A percentile compares a stretch with the other conserved stretches of the same genome.
These are phyloP conservation scores for Phylloscopus whistleri DNA, from an alignment of 2,113 vertebrate species.

Conservation along the genomic window DNA sequence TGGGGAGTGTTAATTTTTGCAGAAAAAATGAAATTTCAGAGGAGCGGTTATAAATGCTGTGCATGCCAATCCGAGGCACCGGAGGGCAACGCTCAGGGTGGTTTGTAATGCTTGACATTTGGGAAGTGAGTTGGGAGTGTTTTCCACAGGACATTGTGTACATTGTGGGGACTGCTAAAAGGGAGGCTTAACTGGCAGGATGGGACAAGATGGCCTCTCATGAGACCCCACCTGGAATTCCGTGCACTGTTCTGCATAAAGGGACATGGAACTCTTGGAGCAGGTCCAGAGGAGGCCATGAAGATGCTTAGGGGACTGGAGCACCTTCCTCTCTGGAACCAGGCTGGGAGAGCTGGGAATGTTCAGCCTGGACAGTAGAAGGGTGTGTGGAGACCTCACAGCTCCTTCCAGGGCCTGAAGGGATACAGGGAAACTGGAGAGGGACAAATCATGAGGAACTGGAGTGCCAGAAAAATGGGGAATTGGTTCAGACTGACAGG, in stretches of 20 bases:
- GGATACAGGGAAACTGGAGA: background rate
- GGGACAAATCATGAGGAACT: background rate
- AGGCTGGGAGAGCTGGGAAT: background rate
- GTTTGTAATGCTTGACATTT: background rate
- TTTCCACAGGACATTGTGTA: background rate
- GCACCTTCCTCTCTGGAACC: rapidly evolving
- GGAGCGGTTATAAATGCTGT: background rate
- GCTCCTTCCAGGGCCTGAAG: background rate
- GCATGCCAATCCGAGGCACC: rapidly evolving
- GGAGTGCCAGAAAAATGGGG: rapidly evolving
- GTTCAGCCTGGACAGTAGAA: background rate
- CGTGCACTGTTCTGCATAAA: rapidly evolving
- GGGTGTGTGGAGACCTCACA: background rate
- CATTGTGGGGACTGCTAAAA: background rate
- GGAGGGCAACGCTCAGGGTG: rapidly evolving
- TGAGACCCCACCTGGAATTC: background rate
- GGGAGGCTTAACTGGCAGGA: background rate
- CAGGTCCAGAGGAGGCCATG: background rate
- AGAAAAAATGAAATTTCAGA: background rate
- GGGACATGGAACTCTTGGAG: background rate
- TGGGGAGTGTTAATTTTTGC: background rate
- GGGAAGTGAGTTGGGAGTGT: background rate
- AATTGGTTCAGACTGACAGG: rapidly evolving
- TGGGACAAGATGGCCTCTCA: rapidly evolving
- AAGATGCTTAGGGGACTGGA: background rate